These are phyloP conservation scores for Aradus depressus DNA, from an alignment of 2,888 invertebrate species.

Conservation along the genomic window DNA sequence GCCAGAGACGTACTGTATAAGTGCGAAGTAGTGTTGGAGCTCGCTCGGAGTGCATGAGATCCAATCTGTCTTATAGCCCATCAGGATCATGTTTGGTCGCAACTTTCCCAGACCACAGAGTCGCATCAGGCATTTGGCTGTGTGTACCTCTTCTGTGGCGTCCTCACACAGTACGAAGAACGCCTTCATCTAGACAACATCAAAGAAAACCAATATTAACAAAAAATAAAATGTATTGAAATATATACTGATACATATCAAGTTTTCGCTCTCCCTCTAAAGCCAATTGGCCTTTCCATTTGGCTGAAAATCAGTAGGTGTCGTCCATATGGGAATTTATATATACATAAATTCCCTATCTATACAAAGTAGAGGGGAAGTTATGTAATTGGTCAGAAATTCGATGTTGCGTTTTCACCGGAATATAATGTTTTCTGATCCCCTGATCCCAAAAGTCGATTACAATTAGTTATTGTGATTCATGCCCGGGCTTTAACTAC, in stretches of 20 bases:
- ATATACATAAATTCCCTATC: too few species aligned
- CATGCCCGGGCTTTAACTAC: too few species aligned
- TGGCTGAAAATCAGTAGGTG: too few species aligned
- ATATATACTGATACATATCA: neutral
- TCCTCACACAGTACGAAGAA: constrained; percentile 70
- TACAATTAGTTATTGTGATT: too few species aligned
- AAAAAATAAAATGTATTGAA: neutral
- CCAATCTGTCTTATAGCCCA: constrained; percentile 95
- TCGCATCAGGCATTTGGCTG: constrained; percentile 74
- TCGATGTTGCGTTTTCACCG: too few species aligned
- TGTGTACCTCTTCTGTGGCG: constrained; percentile 55
- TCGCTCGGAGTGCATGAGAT: constrained; percentile 56
- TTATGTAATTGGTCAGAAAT: too few species aligned
- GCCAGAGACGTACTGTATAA: constrained; percentile 69
- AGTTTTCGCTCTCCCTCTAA: too few species aligned
- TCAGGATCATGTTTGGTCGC: constrained; percentile 81
- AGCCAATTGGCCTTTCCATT: too few species aligned
- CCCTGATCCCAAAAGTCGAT: too few species aligned
- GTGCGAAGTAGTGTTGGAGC: constrained; percentile 82
- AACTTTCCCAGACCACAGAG: constrained; percentile 84
- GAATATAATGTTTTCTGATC: too few species aligned
- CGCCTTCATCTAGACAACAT: constrained; percentile 52
- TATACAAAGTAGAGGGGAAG: too few species aligned
- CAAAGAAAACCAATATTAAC: neutral
- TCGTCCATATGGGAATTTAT: too few species aligned